Evolutionary conservation across 2,113 vertebrate genomes (phyloP), one percentile per base, ranked within the genome.

Genomic region (Laticauda laticaudata): DNA sequence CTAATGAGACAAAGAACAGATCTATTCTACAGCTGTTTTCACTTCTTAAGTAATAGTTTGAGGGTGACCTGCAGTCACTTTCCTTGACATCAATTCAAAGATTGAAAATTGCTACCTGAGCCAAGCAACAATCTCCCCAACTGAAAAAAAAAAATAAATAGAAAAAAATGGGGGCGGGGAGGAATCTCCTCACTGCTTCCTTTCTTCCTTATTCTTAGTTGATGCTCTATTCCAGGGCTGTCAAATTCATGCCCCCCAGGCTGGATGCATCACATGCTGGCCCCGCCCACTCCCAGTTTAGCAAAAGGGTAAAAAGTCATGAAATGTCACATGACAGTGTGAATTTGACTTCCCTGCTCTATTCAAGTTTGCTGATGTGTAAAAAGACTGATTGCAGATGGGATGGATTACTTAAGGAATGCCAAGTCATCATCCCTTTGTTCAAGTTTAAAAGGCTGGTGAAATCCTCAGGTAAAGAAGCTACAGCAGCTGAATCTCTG

Each of bases 201-300:
- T 20, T 81, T 8, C 69, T 81, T 81, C 69, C 69, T 75, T 75
- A 39, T 75, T 75, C 15, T 34, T 75, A 81, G 34, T 15, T 81
- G 5, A 81, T 81, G 5, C 69, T 81, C 69, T 81, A 20, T 81
- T 81, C 69, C 56, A 57, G 56, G 56, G 56, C 56, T 57, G 21
- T 57, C 56, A 57, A 57, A 57, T 6, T 57, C 21, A 0, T 0
- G 6, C 6, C 21, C 56, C 21, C 0, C 0, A 0, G 21, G 21
- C 55, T 20, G 20, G 18, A 21, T 57, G 56, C 2, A 0, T 57
- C 21, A 23, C 7, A 21, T 6, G 7, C 56, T 57, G 56, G 56
- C 56, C 21, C 23, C 2, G 5, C 21, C 21, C 2, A 57, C 21
- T 57, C 56, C 56, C 0, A 1, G 56, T 57, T 57, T 57, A 57